Percentiles rank a stretch among this genome's conserved stretches.
Conservation (phyloP, 2,113 vertebrate species). For the Talpa occidentalis region DNA sequence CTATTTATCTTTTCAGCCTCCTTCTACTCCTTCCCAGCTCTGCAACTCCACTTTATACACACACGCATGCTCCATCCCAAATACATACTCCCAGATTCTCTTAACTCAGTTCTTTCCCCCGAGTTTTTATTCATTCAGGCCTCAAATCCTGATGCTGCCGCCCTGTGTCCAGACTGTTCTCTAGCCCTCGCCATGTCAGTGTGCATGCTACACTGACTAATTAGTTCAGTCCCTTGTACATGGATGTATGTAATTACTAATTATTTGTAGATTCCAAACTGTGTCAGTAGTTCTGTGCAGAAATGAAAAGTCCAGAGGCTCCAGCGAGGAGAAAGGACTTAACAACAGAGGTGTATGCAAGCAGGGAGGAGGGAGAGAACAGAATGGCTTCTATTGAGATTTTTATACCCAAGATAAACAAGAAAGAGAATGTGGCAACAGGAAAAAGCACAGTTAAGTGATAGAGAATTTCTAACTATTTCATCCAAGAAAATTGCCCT, state of each 20-base stretch:
- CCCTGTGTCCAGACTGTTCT: neutral
- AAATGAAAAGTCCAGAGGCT: neutral
- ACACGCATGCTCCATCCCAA: neutral
- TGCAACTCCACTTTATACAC: neutral
- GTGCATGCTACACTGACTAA: no score
- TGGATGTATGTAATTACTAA: neutral
- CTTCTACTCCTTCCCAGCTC: neutral
- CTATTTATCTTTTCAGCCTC: neutral
- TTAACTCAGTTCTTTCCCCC: accelerated
- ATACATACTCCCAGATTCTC: neutral
- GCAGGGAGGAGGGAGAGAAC: neutral
- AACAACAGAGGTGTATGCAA: neutral
- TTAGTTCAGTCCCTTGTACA: neutral
- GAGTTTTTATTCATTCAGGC: neutral
- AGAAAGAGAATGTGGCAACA: neutral
- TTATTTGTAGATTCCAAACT: neutral
- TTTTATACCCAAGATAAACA: neutral
- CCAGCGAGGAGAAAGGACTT: neutral
- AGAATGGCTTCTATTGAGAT: neutral
- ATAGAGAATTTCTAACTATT: neutral
- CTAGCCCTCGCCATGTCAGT: accelerated
- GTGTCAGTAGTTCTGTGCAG: neutral
- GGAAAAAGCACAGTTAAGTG: neutral
- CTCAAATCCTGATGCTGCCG: neutral
- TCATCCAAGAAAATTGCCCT: neutral